Percentiles rank a stretch among this genome's conserved stretches.
These are phyloP conservation scores for Bicyclus anynana DNA, from an alignment of 1,140 invertebrate genomes.

Conservation along the genomic window DNA sequence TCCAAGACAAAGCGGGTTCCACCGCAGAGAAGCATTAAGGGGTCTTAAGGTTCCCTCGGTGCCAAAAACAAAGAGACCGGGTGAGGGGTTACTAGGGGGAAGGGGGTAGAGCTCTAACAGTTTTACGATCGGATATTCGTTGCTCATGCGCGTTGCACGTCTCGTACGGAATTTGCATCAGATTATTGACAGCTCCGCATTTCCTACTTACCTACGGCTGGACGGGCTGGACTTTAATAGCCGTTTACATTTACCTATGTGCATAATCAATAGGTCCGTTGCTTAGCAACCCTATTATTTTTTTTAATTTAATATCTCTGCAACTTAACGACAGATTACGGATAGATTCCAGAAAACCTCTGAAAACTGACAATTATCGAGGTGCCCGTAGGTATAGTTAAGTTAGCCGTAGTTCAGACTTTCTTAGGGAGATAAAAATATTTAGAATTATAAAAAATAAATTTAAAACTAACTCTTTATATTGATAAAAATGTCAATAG, in stretches of 20 bases:
- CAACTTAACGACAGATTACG: no score
- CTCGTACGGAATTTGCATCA: conserved; percentile 64
- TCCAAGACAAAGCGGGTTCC: conserved; percentile 46
- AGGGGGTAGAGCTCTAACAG: conserved; percentile 50
- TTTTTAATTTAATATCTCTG: no score
- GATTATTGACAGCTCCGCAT: conserved; percentile 47
- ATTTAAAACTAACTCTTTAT: no score
- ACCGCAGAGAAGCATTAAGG: conserved; percentile 61
- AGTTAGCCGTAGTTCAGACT: no score
- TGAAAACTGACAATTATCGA: no score
- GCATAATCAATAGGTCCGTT: background rate
- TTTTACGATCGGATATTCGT: conserved; percentile 70
- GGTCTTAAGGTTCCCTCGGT: conserved; percentile 63
- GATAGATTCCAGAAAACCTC: no score
- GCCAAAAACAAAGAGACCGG: conserved; percentile 67
- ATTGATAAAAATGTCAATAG: no score
- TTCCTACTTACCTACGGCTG: conserved; percentile 5
- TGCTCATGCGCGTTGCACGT: conserved; percentile 68
- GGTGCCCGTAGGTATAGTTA: no score
- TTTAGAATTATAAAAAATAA: no score
- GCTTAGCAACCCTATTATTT: no score
- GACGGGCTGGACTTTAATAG: conserved; percentile 12
- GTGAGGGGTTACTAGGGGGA: conserved; percentile 28
- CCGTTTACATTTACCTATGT: no score
- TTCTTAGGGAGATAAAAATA: no score